Base-by-base conservation (phyloP, 2,797 vertebrate genomes). In the Microctenopoma steveboyesi region DNA sequence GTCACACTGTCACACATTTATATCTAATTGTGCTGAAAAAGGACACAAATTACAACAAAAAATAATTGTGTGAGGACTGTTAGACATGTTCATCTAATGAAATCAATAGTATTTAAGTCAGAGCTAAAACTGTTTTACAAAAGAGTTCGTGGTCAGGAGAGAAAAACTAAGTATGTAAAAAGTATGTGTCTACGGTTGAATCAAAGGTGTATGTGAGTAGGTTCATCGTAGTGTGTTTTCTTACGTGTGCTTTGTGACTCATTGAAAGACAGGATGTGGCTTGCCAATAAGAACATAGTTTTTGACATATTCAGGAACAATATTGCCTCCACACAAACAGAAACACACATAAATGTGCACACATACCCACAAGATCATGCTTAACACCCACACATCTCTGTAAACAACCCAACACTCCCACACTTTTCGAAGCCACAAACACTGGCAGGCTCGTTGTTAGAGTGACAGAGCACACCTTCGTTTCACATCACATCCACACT, bases 201-300 rank as follows among this genome's bases (percentile, higher is more conserved):
- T 51, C 28, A 47, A 51, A 72, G 42, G 8, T 48, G 10, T 40
- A 71, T 7, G 12, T 33, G 63, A 77, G 56, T 15, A 47, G 14
- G 52, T 72, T 80, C 18, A 9, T 71, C 62, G 46, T 60, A 39
- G 45, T 43, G 48, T 57, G 51, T 71, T 75, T 69, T 48, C 43
- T 46, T 80, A 46, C 5, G 14, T 58, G 48, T 84, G 76, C 72
- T 75, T 53, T 87, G 73, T 79, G 83, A 84, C 79, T 86, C 83
- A 87, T 75, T 88, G 75, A 85, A 73, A 76, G 79, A 81, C 85
- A 86, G 89, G 89, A 92, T 87, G 86, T 85, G 89, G 91, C 85
- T 72, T 18, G 3, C 85, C 85, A 77, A 62, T 55, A 50, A 69
- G 78, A 88, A 79, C 81, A 56, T 37, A 35, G 67, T 78, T 83